A percentile compares a stretch with the other conserved stretches of the same genome.
Conservation (phyloP, 2,797 vertebrate species). For the Channallabes apus region DNA sequence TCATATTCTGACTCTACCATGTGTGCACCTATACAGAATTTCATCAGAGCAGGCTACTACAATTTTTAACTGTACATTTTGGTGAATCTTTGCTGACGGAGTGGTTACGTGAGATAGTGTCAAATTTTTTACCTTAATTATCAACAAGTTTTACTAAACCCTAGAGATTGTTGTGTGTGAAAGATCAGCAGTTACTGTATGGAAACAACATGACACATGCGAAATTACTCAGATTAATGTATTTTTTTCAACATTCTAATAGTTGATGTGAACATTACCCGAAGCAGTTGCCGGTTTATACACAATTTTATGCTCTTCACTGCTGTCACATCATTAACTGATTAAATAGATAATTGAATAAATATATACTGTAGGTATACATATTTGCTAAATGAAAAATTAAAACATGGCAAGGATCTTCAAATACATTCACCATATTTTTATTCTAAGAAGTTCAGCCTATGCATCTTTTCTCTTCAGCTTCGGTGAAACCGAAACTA, state of each 20-base stretch:
- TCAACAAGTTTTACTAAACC: no score
- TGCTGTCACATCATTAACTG: neutral
- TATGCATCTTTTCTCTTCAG: neutral
- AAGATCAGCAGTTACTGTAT: no score
- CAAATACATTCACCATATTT: neutral
- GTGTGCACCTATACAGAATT: no score
- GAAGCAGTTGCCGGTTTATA: neutral
- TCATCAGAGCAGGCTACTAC: no score
- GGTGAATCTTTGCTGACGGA: no score
- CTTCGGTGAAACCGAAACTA: neutral
- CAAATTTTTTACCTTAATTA: no score
- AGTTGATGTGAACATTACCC: neutral
- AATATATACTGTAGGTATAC: neutral
- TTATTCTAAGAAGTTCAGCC: neutral
- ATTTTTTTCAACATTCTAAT: neutral
- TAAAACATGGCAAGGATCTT: neutral
- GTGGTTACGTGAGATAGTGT: no score
- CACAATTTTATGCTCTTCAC: neutral
- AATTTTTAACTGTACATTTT: no score
- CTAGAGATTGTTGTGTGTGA: no score
- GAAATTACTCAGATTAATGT: no score
- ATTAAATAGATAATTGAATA: neutral
- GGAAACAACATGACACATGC: no score
- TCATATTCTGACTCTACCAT: no score
- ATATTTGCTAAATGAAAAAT: neutral